A percentile compares a stretch with the other conserved stretches of the same genome.
phyloP scores from a whole-genome alignment of 2,888 invertebrate genomes.

The Ernsta delagoae region DNA sequence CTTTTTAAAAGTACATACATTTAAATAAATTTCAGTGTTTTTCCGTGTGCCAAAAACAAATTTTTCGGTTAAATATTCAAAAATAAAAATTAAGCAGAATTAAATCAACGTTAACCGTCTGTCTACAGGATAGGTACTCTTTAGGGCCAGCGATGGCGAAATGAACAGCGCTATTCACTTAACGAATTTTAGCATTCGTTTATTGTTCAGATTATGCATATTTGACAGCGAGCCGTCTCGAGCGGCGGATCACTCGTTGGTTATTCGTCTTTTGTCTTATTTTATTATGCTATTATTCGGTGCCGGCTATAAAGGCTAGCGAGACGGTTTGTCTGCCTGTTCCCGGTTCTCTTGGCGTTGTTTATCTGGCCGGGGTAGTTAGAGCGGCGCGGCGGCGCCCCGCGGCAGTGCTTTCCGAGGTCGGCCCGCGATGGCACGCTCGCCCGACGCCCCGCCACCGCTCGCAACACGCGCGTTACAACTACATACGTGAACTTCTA shows the following conservation, averaged over 20 bases:
- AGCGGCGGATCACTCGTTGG: slow-evolving; percentile 46
- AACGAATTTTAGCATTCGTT: slow-evolving; percentile 41
- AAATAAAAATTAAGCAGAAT: too few relatives aligned
- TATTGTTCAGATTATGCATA: slow-evolving; percentile 50
- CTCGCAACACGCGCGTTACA: slow-evolving; percentile 56
- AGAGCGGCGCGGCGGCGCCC: slow-evolving; percentile 61
- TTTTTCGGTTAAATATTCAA: too few relatives aligned
- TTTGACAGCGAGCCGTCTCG: slow-evolving; percentile 50
- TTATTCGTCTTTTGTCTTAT: slow-evolving; percentile 77
- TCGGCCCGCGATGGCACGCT: slow-evolving; percentile 79
- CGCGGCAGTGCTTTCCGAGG: slow-evolving; percentile 56
- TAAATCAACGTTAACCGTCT: too few relatives aligned
- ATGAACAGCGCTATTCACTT: slow-evolving; percentile 34
- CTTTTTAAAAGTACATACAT: too few relatives aligned
- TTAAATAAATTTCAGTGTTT: too few relatives aligned
- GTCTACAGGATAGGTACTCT: slow-evolving; percentile 7
- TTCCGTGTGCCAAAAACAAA: too few relatives aligned
- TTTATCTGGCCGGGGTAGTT: slow-evolving; percentile 79
- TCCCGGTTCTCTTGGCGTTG: slow-evolving; percentile 75
- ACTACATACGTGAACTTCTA: slow-evolving; percentile 67
- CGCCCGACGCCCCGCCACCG: slow-evolving; percentile 56
- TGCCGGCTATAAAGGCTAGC: slow-evolving; percentile 71
- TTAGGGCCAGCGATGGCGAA: slow-evolving; percentile 5
- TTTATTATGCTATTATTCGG: slow-evolving; percentile 73
- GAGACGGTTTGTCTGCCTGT: slow-evolving; percentile 83